These are phyloP conservation scores for Neocrepidodera transversa DNA, from an alignment of 2,888 invertebrate species.

Conservation along the genomic window DNA sequence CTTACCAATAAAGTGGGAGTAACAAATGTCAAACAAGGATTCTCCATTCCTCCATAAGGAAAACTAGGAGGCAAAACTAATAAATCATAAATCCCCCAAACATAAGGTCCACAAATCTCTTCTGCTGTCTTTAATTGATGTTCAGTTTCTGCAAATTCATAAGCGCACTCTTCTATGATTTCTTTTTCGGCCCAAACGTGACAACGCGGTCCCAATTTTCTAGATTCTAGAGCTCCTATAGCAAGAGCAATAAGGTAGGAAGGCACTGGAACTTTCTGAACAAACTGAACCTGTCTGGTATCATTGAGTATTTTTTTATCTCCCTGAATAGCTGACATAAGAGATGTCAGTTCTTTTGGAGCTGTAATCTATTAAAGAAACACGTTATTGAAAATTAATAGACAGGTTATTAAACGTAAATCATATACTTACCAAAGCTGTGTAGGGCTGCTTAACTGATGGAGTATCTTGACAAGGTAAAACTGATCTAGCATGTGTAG, in stretches of 20 bases:
- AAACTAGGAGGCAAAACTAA: slow-evolving; percentile 92
- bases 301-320: slow-evolving; percentile 58
- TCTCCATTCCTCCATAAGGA: slow-evolving; percentile 97
- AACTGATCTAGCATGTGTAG: slow-evolving; percentile 88
- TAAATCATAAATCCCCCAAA: slow-evolving; percentile 90
- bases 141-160: slow-evolving; percentile 90
- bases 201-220: slow-evolving; percentile 79
- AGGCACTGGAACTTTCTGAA: slow-evolving; percentile 83
- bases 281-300: slow-evolving; percentile 67
- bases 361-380: slow-evolving; percentile 68
- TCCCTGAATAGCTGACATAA: slow-evolving; percentile 85
- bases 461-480: slow-evolving; percentile 94
- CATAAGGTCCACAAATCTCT: slow-evolving; percentile 84
- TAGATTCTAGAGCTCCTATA: slow-evolving; percentile 79
- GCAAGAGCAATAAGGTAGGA: slow-evolving; percentile 91
- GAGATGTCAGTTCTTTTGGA: slow-evolving; percentile 75
- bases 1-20: slow-evolving; percentile 88
- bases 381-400: background rate
- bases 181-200: slow-evolving; percentile 91
- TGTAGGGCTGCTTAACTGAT: slow-evolving; percentile 84
- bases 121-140: slow-evolving; percentile 83
- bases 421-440: slow-evolving; percentile 61
- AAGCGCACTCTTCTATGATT: slow-evolving; percentile 80
- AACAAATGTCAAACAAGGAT: slow-evolving; percentile 94
- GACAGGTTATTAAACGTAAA: background rate